Conservation (phyloP, 2,113 vertebrate species). For the Dascyllus trimaculatus region DNA sequence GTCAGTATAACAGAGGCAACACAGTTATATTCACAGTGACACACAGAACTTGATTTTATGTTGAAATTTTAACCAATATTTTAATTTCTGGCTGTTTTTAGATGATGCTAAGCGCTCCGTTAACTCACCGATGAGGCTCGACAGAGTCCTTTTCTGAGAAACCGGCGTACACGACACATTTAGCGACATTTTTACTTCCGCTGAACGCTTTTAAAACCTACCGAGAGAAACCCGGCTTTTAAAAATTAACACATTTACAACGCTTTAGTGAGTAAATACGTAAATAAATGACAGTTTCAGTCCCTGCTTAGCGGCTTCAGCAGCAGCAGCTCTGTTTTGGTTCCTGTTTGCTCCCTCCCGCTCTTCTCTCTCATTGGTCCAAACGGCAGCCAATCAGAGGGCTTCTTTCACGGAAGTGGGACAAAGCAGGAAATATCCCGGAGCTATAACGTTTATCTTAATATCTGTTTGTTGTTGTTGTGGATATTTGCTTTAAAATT, state of each 20-base stretch:
- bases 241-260: accelerated
- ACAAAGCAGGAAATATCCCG: conserved; percentile 31
- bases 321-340: neutral
- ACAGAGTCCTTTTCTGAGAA: conserved; percentile 69
- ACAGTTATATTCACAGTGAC: too few relatives aligned
- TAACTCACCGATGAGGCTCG: conserved; percentile 80
- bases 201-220: neutral
- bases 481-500: too few relatives aligned
- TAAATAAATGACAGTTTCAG: neutral
- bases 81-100: neutral
- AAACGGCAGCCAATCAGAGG: conserved; percentile 60
- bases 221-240: neutral
- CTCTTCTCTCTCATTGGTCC: conserved; percentile 62
- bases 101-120: neutral
- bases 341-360: conserved; percentile 44
- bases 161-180: conserved; percentile 47
- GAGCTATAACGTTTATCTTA: neutral
- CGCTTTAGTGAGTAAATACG: accelerated
- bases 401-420: neutral
- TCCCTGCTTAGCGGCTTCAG: accelerated
- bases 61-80: neutral
- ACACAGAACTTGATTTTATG: neutral
- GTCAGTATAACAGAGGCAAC: neutral
- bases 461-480: too few relatives aligned
- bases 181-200: conserved; percentile 59